phyloP scores from a whole-genome alignment of 1,140 invertebrate genomes.

The Alviniconcha marisindica region DNA sequence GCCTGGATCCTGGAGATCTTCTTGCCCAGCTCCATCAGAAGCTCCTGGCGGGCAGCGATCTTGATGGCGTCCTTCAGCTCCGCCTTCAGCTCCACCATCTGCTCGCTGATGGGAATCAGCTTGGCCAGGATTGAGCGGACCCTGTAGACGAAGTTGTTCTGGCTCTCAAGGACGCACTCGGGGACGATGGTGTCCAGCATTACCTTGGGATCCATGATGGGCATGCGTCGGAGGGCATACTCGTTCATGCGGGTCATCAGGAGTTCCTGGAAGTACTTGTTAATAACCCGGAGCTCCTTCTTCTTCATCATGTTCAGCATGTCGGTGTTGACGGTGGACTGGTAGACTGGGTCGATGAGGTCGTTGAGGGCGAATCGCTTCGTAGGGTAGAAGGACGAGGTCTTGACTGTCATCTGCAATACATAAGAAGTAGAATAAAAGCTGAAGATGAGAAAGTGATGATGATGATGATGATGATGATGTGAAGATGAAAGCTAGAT shows the following conservation, averaged over 20 bases:
- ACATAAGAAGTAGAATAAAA: too few species aligned
- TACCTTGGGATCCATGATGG: background rate
- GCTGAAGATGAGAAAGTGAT: too few species aligned
- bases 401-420: conserved; percentile 13
- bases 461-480: too few species aligned
- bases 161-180: background rate
- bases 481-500: too few species aligned
- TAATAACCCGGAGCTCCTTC: background rate
- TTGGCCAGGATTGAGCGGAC: background rate
- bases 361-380: background rate
- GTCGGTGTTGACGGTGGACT: background rate
- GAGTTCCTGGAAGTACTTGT: background rate
- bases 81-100: background rate
- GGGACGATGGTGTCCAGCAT: conserved; percentile 14
- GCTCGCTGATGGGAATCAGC: background rate
- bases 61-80: background rate
- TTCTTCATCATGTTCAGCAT: background rate
- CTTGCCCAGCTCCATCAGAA: background rate
- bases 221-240: background rate
- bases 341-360: background rate
- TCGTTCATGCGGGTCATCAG: background rate
- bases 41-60: background rate
- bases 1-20: background rate
- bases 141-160: too few species aligned
- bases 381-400: background rate